Base-by-base conservation (phyloP, 2,888 invertebrate species). In the Xylophagus ater region DNA sequence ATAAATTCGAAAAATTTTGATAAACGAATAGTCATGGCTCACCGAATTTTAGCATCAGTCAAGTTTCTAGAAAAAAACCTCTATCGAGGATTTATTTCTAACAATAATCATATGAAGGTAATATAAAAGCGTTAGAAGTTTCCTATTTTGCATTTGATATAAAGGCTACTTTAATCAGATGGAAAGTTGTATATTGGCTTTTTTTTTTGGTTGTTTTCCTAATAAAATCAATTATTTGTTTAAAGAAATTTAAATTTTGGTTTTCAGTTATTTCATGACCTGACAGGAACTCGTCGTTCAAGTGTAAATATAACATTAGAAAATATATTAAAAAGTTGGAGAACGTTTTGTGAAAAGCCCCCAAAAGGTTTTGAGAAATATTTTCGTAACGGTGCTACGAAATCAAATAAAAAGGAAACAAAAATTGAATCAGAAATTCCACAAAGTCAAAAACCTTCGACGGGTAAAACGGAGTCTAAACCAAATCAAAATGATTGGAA, bases 321-420 rank as follows among this genome's bases (percentile, higher is more conserved):
- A 64, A 68, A 69, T 50, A 68, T 77, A 48, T 61, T 75, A 59
- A 71, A 74, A 53, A 70, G 81, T 52, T 82, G 70, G 70, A 64
- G 59, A 48, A 47, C 72, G 41, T 71, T 85, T 50, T 81, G 82
- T 55, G 78, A 82, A 52, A 81, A 83, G 54, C 81, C 85, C 10
- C 92, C 92, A 0, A 90, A 90, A 65, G 93, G 93, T 2, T 93
- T 93, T 62, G 93, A 90, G 58, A 92, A 93, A 56, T 92, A 84
- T 62, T 93, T 87, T 53, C 76, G 80, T 3, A 72, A 73, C 15
- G 60, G 67, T 26, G 58, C 65, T 48, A 65, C 70, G 21, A 72
- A 77, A 56, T 79, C 78, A 10, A 43, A 51, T 42, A 47, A 46
- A 21, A 32, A 44, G 19, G 42, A 55, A 3, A 56, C 60, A 49